phyloP scores from a whole-genome alignment of 2,888 invertebrate genomes.

The Lypha dubia region DNA sequence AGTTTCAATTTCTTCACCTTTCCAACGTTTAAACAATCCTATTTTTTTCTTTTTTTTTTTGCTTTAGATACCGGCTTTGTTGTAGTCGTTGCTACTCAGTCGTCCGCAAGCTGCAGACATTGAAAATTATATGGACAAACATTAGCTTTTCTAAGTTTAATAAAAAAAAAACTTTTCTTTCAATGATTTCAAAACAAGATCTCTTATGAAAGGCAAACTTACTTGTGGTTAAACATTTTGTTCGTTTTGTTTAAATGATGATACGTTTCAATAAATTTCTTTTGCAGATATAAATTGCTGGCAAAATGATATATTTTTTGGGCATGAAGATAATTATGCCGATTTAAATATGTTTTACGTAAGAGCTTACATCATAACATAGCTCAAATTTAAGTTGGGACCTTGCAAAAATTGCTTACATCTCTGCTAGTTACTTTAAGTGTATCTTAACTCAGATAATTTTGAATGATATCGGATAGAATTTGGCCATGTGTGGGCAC shows the following conservation, averaged over 20 bases:
- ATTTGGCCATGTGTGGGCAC: too few relatives aligned
- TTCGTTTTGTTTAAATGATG: not conserved
- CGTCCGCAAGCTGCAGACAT: conserved; percentile 13
- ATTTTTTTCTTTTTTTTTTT: conserved; percentile 6
- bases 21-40: conserved; percentile 15
- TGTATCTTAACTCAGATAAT: too few relatives aligned
- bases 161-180: not conserved
- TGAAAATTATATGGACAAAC: conserved; percentile 6
- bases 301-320: too few relatives aligned
- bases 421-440: too few relatives aligned
- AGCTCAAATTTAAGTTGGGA: too few relatives aligned
- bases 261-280: not conserved
- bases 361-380: too few relatives aligned
- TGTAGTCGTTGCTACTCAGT: not conserved
- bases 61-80: conserved; percentile 12
- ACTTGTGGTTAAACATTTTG: not conserved
- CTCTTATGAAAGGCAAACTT: conserved; percentile 4
- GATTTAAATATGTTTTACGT: conserved; percentile 1
- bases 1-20: not conserved
- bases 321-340: too few relatives aligned
- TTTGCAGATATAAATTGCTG: not conserved
- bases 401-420: too few relatives aligned
- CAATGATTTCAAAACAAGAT: conserved; percentile 12
- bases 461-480: too few relatives aligned
- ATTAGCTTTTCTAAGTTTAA: conserved; percentile 4